These are phyloP conservation scores for Hyles lineata DNA, from an alignment of 2,888 invertebrate genomes.

Conservation along the genomic window DNA sequence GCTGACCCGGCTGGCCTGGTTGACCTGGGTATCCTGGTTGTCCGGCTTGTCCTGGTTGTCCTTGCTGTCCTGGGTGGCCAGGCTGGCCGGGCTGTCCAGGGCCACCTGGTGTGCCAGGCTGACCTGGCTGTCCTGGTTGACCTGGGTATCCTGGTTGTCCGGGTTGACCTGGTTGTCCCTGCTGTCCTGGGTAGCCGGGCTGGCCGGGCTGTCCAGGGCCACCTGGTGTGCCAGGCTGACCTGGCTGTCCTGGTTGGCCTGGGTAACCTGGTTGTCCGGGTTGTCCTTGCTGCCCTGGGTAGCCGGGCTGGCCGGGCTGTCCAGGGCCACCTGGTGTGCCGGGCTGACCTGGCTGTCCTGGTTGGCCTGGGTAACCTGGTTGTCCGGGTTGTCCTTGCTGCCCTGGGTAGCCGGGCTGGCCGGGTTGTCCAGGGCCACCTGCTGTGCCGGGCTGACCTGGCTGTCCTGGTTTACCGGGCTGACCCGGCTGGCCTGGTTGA, in stretches of 20 bases:
- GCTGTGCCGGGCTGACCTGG: too few relatives aligned
- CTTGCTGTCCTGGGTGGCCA: constrained; percentile 52
- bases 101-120: constrained; percentile 42
- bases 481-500: constrained; percentile 56
- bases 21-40: constrained; percentile 34
- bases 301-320: constrained; percentile 47
- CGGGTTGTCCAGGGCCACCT: constrained; percentile 30
- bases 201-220: constrained; percentile 48
- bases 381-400: constrained; percentile 39
- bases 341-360: constrained; percentile 36
- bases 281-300: constrained; percentile 32
- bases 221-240: constrained; percentile 48
- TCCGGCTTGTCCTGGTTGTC: constrained; percentile 44
- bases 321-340: constrained; percentile 53
- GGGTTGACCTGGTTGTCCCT: constrained; percentile 41
- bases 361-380: constrained; percentile 38
- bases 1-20: constrained; percentile 41
- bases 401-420: constrained; percentile 44
- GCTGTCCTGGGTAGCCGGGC: constrained; percentile 39
- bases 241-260: constrained; percentile 49
- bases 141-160: constrained; percentile 47
- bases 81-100: constrained; percentile 44
- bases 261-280: constrained; percentile 72
- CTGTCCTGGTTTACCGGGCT: constrained; percentile 41
- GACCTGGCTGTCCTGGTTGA: constrained; percentile 64